Base-by-base conservation (phyloP, 2,888 invertebrate genomes). In the Carterocephalus palaemon region DNA sequence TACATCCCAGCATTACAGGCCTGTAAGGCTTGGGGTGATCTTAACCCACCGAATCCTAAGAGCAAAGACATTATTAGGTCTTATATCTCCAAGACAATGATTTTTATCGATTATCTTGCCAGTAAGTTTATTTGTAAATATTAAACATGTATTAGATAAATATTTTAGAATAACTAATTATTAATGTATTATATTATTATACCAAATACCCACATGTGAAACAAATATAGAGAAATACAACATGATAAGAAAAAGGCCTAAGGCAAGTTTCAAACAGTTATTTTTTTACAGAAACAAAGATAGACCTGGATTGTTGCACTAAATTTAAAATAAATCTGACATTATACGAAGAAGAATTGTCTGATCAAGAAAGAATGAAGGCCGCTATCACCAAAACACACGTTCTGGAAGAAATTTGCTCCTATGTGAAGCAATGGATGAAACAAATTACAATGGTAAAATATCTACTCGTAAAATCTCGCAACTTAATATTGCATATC, bases 381-480 rank as follows among this genome's bases (percentile, higher is more conserved):
- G 58, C 62, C 0, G 89, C 89, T 9, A 83, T 91, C 2, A 89
- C 88, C 12, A 89, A 91, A 60, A 88, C 89, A 0, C 79, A 88
- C 19, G 88, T 91, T 12, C 85, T 93, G 4, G 76, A 86, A 50
- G 82, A 88, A 61, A 89, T 92, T 1, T 93, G 94, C 63, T 70
- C 84, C 2, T 89, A 76, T 56, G 92, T 93, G 2, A 87, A 89
- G 45, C 81, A 88, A 49, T 94, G 94, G 94, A 85, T 90, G 49
- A 91, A 89, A 58, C 89, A 90, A 62, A 92, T 94, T 56, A 92
- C 93, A 67, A 89, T 89, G 75, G 93, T 93, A 67, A 72, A 65
- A 36, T 37, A 5, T n/a, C n/a, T n/a, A n/a, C n/a, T n/a, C n/a
- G n/a, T 19, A n/a, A n/a, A n/a, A n/a, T n/a, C n/a, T n/a, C n/a